A percentile compares a stretch with the other conserved stretches of the same genome.
phyloP scores from a whole-genome alignment of 2,888 invertebrate species.

The Xanthia icteritia region DNA sequence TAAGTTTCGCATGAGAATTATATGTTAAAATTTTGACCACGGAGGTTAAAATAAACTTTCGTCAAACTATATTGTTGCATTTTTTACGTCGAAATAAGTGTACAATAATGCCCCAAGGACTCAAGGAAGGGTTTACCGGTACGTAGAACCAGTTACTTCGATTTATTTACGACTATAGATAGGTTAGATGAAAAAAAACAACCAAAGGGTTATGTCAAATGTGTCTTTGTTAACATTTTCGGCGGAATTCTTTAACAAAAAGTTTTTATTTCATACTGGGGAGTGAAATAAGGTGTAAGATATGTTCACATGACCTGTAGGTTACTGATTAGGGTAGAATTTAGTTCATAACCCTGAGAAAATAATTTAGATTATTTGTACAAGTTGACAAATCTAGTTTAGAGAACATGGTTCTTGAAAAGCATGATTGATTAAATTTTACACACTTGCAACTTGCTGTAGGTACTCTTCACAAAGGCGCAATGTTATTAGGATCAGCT shows the following conservation, averaged over 20 bases:
- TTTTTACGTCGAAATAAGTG: constrained; percentile 62
- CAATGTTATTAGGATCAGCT: constrained; percentile 33
- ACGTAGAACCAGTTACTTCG: constrained; percentile 78
- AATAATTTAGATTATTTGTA: constrained; percentile 7
- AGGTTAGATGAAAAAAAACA: constrained; percentile 71
- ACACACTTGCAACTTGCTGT: background rate
- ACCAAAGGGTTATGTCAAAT: constrained; percentile 47
- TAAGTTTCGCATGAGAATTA: constrained; percentile 69
- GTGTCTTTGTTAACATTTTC: constrained; percentile 48
- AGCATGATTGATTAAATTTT: constrained; percentile 14
- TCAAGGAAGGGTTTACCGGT: constrained; percentile 73
- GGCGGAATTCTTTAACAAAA: constrained; percentile 29
- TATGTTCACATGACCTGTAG: constrained; percentile 60
- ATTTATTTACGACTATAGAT: constrained; percentile 75
- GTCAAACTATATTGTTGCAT: constrained; percentile 57
- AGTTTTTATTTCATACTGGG: constrained; percentile 8
- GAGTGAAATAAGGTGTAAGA: constrained; percentile 18
- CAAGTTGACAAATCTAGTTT: constrained; percentile 6
- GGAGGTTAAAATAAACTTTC: constrained; percentile 51
- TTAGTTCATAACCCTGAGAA: constrained; percentile 46
- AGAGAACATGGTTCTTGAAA: background rate
- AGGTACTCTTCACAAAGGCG: background rate
- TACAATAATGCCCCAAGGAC: constrained; percentile 66
- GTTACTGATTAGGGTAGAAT: constrained; percentile 49
- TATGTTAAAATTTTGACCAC: constrained; percentile 56